These are phyloP conservation scores for Morone saxatilis DNA, from an alignment of 2,113 vertebrate species.

Conservation along the genomic window DNA sequence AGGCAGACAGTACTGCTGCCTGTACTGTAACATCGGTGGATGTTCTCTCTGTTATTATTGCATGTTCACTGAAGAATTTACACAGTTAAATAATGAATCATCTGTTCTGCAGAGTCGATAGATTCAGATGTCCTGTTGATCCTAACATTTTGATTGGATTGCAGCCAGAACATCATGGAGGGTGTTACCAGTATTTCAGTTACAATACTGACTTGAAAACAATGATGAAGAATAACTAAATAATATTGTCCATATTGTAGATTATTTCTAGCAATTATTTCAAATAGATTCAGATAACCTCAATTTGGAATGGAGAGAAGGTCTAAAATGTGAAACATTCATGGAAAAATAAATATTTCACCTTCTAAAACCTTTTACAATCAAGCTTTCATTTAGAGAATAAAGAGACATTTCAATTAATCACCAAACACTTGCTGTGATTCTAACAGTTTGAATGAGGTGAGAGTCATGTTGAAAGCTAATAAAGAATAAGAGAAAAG, in stretches of 20 bases:
- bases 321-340: not conserved
- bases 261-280: not conserved
- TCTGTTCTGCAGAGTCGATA: not conserved
- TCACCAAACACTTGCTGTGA: not conserved
- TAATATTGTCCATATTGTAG: not conserved
- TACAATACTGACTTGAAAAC: not conserved
- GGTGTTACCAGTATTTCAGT: not conserved
- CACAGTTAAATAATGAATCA: slow-evolving; percentile 19
- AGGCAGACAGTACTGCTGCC: not conserved
- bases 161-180: not conserved
- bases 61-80: not conserved
- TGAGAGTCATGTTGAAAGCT: not conserved
- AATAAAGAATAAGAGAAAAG: not conserved
- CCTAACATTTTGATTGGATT: not conserved
- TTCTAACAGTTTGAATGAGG: not conserved
- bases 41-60: not conserved
- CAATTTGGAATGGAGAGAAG: not conserved
- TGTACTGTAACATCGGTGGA: not conserved
- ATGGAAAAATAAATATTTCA: not conserved
- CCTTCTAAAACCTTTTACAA: not conserved
- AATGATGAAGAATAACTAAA: not conserved
- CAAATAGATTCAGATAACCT: not conserved
- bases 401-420: not conserved
- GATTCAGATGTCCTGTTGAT: not conserved
- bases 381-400: not conserved